Evolutionary conservation across 2,888 invertebrate species (phyloP), one percentile per base, ranked within the genome.

Genomic region (Aspidiotus destructor): DNA sequence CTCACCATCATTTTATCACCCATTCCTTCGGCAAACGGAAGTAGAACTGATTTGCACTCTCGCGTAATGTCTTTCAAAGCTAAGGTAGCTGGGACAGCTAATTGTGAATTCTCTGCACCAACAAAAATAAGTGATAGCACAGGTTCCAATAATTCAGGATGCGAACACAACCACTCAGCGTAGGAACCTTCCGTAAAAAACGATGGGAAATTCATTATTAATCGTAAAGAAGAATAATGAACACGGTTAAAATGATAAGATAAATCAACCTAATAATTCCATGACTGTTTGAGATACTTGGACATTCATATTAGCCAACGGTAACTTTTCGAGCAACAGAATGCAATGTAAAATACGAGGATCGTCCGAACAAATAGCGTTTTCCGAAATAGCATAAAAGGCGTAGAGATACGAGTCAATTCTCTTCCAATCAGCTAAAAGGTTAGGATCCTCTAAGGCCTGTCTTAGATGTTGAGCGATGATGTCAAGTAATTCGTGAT

Each of bases 61-160:
- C 87, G 81, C 44, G 90, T 86, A 53, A 96, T 83, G 75, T 93
- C 93, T 76, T 93, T 90, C 11, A 95, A 80, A 40, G 95, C 93
- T 77, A 93, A 84, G 6, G 93, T 92, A 0, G 92, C 87, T 7
- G 89, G 86, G 0, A 88, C 85, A 71, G 89, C 86, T 41, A 85
- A 81, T 0, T 83, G 79, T 72, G 85, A 65, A 68, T 71, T 70
- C 40, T 69, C 67, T 9, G 69, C 67, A 44, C 70, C 70, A 17
- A 53, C 69, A 15, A 83, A 80, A 5, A 89, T 78, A 28, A 90
- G 78, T n/a, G 86, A 85, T 68, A 90, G 80, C 8, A 87, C 84
- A 70, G 82, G 81, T 41, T 81, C 81, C 72, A 91, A 79, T 76
- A 84, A 84, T 16, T 83, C 81, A 0, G 86, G 85, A 78, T 89